These are phyloP conservation scores for Sebastolobus altivelis DNA, from an alignment of 2,797 vertebrate genomes.

Conservation along the genomic window DNA sequence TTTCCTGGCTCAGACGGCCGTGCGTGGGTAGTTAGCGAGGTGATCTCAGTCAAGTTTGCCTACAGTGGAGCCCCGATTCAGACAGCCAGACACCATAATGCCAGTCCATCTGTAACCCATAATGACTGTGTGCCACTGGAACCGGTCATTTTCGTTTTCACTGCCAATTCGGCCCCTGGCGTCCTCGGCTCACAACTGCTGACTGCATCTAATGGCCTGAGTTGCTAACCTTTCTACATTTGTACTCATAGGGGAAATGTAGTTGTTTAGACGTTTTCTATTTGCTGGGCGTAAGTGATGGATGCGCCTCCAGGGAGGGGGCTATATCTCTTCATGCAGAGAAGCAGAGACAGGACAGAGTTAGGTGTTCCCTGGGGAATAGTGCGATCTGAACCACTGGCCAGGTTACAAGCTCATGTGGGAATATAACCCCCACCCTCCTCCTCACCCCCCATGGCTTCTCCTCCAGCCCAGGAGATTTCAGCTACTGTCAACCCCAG, in stretches of 20 bases:
- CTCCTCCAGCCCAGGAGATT: slow-evolving; percentile 72
- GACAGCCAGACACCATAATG: slow-evolving; percentile 85
- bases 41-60: slow-evolving; percentile 82
- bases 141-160: slow-evolving; percentile 81
- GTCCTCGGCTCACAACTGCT: slow-evolving; percentile 70
- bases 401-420: slow-evolving; percentile 73
- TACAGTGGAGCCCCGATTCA: slow-evolving; percentile 77
- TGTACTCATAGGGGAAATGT: slow-evolving; percentile 75
- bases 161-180: slow-evolving; percentile 74
- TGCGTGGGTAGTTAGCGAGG: slow-evolving; percentile 81
- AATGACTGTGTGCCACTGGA: slow-evolving; percentile 81
- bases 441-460: slow-evolving; percentile 36
- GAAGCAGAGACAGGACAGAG: slow-evolving; percentile 69
- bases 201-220: slow-evolving; percentile 69
- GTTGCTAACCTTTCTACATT: slow-evolving; percentile 80
- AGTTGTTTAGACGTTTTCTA: slow-evolving; percentile 83
- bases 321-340: slow-evolving; percentile 72
- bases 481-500: slow-evolving; percentile 73
- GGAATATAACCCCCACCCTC: slow-evolving; percentile 65
- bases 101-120: slow-evolving; percentile 81
- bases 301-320: slow-evolving; percentile 75
- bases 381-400: slow-evolving; percentile 65
- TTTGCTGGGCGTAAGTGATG: slow-evolving; percentile 80
- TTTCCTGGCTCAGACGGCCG: slow-evolving; percentile 77
- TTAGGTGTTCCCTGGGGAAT: slow-evolving; percentile 65